phyloP scores from a whole-genome alignment of 2,888 invertebrate species.

The Congeria kusceri region DNA sequence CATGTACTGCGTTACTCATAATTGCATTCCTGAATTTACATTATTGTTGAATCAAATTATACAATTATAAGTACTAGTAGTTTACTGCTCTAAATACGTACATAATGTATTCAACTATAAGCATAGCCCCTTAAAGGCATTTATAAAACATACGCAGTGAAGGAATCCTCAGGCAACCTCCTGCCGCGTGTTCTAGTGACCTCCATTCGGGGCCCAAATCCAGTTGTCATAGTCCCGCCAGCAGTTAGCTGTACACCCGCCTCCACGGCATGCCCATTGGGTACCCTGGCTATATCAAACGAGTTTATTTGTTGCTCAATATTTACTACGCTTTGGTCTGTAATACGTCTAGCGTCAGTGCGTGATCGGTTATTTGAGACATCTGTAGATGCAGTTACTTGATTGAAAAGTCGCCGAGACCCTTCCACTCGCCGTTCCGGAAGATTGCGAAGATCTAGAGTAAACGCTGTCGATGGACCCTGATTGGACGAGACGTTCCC shows the following conservation, averaged over 20 bases:
- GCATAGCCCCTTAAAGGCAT: too few species aligned
- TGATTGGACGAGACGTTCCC: neutral
- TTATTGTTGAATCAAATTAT: too few species aligned
- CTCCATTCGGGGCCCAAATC: constrained; percentile 8
- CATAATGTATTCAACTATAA: too few species aligned
- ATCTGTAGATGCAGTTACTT: neutral
- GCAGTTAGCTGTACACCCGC: constrained; percentile 16
- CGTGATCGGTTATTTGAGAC: neutral
- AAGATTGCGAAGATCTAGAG: neutral
- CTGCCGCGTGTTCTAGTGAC: neutral
- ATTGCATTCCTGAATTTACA: too few species aligned
- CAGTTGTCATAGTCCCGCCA: constrained; percentile 5
- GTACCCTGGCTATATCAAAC: constrained; percentile 12
- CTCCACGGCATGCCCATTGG: neutral
- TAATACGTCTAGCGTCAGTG: neutral
- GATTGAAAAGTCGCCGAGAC: neutral
- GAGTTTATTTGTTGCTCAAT: constrained; percentile 25
- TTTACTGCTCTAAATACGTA: too few species aligned
- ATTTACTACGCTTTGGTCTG: neutral
- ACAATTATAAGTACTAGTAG: too few species aligned
- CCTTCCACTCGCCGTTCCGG: neutral
- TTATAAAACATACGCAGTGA: too few species aligned
- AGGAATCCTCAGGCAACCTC: too few species aligned
- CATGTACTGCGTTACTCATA: too few species aligned
- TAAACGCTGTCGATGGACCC: neutral